Base-by-base conservation (phyloP, 2,113 vertebrate genomes). In the Colistium nudipinnis region DNA sequence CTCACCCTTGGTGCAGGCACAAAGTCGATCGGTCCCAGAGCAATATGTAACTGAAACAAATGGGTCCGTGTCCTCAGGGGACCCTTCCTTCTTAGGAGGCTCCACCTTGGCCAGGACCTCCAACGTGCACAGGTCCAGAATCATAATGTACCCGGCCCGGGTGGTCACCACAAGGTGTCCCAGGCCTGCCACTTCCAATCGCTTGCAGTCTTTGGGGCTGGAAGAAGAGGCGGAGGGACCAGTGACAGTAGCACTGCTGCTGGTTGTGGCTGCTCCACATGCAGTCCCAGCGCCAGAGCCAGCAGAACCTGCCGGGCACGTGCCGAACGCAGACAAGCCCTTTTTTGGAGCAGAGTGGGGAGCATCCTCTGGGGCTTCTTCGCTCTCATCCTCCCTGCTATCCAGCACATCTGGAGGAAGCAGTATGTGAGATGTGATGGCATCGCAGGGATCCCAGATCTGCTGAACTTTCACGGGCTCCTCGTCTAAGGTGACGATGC, bases 31-130 rank as follows among this genome's bases (percentile, higher is more conserved):
- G 17, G 98, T 99, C 88, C 98, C 98, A 35, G 98, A 98, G 92
- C 98, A 99, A 90, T 99, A 99, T 66, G 98, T 97, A 71, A 99
- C 97, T 66, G 98, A 99, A 78, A 98, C 96, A 89, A 99, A 99
- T 20, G 93, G 94, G 87, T 99, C 98, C 31, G 90, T 92, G 75
- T 98, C 96, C 27, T 99, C 96, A 38, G 90, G 86, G 51, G 93
- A 92, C 38, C 95, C 95, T 75, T 98, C 97, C 88, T 96, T 98
- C 91, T 95, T 96, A 64, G 96, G 95, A 16, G 98, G 97, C 76
- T 99, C 97, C 88, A 99, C 97, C 92, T 97, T 98, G 87, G 96
- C 96, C 90, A 99, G 91, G 85, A 98, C 94, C 87, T 98, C 97
- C 81, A 99, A 95, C 33, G 95, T 98, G 35, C 96, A 97, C 89